Evolutionary conservation across 2,797 vertebrate genomes (phyloP), one percentile per base, ranked within the genome.

Genomic region (Sebastes minor): DNA sequence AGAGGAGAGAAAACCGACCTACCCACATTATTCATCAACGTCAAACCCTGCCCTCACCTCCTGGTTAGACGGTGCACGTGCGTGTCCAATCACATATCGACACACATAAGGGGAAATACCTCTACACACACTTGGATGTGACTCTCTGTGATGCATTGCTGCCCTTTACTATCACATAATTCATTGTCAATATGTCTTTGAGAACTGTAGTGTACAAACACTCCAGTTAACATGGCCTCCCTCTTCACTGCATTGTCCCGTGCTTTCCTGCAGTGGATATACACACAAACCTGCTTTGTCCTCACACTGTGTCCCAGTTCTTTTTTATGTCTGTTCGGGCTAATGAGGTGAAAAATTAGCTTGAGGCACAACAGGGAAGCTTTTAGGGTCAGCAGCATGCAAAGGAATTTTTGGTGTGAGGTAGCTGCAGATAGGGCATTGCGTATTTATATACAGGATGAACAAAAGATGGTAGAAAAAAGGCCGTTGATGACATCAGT

Each of bases 261-360:
- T 23, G 60, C 25, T 57, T 61, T 86, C 74, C 75, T 80, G 56
- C 60, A 1, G 68, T 71, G 74, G 68, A 71, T 22, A 52, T 53
- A 75, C 30, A 84, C 64, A 89, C 80, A 90, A 83, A 81, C 71
- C 76, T 74, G 79, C 90, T 89, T 81, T 89, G 87, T 92, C 86
- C 85, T 88, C 70, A 35, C 61, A 55, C 49, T 52, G 76, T 81
- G 88, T 74, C 91, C 90, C 86, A 91, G 33, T 23, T 70, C 7
- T 66, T 66, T 42, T 88, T 85, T 84, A 83, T 74, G 83, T 88
- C 84, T 78, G 85, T 80, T 68, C 82, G 59, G 84, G 67, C 82
- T 92, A 93, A 94, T 92, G 92, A 93, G 86, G 89, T 90, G 82
- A 90, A 93, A 91, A 91, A 92, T 91, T 84, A 74, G 88, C 88